Evolutionary conservation across 2,797 vertebrate species (phyloP).

Genomic region (Eulemur mongoz): DNA sequence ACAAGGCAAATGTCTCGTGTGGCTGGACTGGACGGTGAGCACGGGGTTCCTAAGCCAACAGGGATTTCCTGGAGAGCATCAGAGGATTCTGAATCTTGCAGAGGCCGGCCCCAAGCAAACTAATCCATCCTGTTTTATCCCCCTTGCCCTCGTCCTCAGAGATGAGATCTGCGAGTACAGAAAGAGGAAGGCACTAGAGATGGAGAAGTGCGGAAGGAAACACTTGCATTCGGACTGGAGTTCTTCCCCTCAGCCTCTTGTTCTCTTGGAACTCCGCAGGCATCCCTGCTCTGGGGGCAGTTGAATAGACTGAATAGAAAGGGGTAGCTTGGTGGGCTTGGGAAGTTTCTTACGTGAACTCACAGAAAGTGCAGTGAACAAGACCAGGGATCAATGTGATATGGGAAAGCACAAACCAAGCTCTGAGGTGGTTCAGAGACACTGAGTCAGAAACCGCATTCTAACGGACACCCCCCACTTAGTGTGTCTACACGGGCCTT

Average conservation of each 20-base stretch:
- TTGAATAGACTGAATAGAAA: not conserved
- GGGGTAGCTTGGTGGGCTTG: not conserved
- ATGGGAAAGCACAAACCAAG: not conserved
- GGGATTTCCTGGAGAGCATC: constrained; percentile 1
- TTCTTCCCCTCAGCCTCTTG: not conserved
- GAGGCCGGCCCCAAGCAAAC: not conserved
- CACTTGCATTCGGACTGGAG: not conserved
- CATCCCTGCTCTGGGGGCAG: not conserved
- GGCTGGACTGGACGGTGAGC: not conserved
- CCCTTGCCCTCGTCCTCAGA: not conserved
- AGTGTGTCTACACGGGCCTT: accelerated
- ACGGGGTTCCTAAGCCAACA: not conserved
- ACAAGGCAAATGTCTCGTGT: not conserved
- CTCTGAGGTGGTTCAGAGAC: not conserved
- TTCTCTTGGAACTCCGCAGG: not conserved
- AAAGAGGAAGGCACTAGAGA: not conserved
- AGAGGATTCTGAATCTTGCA: not conserved
- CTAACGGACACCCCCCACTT: not conserved
- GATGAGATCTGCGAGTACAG: not conserved
- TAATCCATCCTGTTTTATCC: not conserved
- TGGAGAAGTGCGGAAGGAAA: not conserved
- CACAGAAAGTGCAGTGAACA: not conserved
- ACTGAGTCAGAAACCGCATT: not conserved
- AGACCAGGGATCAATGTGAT: not conserved
- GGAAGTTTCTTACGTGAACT: not conserved